Conservation (phyloP, 1,140 invertebrate species). For the Gryllus bimaculatus region DNA sequence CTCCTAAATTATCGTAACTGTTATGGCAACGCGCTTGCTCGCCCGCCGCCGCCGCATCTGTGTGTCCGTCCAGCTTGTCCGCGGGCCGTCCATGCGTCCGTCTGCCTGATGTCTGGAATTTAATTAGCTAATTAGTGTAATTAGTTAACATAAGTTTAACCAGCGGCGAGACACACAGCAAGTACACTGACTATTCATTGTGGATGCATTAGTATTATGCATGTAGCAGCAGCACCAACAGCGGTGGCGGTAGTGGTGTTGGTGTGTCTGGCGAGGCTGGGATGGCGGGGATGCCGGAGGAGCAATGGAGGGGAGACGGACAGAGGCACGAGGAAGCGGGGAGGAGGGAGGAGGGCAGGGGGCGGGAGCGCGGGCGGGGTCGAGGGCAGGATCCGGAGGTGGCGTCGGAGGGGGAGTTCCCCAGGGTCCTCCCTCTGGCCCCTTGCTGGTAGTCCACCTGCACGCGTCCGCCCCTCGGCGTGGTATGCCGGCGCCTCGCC, state of each 20-base stretch:
- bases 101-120: neutral
- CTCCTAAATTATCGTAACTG: conserved; percentile 6
- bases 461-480: no score
- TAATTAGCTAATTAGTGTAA: conserved; percentile 17
- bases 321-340: neutral
- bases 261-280: neutral
- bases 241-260: neutral
- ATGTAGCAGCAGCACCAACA: neutral
- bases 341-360: neutral
- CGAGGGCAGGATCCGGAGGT: no score
- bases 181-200: conserved; percentile 12
- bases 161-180: conserved; percentile 7
- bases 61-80: neutral
- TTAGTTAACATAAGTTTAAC: conserved; percentile 17
- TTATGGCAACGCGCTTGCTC: neutral
- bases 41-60: neutral
- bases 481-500: no score
- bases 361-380: neutral
- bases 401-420: no score
- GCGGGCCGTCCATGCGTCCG: neutral
- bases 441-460: no score
- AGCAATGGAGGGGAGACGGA: neutral
- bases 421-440: no score
- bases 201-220: conserved; percentile 12
- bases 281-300: no score